phyloP scores from a whole-genome alignment of 2,113 vertebrate species.

The Ameiurus melas region DNA sequence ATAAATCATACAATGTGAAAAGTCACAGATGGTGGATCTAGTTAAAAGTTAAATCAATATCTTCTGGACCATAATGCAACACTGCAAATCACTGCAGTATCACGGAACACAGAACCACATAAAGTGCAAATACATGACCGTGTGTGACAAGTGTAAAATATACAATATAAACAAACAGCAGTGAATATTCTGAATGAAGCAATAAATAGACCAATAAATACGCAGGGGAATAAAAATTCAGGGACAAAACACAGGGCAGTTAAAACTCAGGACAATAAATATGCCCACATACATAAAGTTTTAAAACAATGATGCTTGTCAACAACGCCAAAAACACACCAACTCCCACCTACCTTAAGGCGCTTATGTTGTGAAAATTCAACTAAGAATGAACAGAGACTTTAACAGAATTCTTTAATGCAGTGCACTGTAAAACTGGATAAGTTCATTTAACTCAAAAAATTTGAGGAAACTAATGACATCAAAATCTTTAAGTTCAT shows the following conservation, averaged over 20 bases:
- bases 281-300: background rate
- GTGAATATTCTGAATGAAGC: no score
- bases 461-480: no score
- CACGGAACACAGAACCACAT: background rate
- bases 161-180: background rate
- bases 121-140: background rate
- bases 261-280: background rate
- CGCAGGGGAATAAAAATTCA: no score
- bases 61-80: background rate
- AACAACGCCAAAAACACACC: background rate
- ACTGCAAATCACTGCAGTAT: background rate
- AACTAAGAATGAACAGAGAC: background rate
- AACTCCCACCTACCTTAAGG: background rate
- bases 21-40: background rate
- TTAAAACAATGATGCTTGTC: background rate
- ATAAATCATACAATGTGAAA: constrained; percentile 6
- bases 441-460: no score
- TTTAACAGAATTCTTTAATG: background rate
- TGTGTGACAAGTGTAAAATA: background rate
- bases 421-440: background rate
- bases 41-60: background rate
- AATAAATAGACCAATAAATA: background rate
- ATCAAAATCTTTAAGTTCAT: no score
- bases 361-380: background rate
- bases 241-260: background rate